phyloP scores from a whole-genome alignment of 2,888 invertebrate genomes.

The Lydus trimaculatus region DNA sequence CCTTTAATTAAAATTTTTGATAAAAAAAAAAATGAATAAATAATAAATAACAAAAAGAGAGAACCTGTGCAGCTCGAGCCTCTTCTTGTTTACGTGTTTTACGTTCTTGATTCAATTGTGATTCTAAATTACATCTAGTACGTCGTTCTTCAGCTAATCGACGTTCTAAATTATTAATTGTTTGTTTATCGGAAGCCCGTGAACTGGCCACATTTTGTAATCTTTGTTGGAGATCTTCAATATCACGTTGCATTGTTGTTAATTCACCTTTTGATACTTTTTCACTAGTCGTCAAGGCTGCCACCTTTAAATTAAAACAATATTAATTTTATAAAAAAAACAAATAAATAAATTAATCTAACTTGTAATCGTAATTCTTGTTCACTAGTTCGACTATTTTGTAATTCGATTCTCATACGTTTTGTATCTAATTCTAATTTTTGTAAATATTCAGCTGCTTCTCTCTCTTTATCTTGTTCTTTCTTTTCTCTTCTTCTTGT shows the following conservation, averaged over 20 bases:
- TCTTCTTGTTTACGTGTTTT: constrained; percentile 70
- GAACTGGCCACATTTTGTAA: constrained; percentile 77
- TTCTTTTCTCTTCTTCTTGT: constrained; percentile 54
- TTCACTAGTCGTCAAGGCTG: constrained; percentile 71
- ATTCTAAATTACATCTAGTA: constrained; percentile 75
- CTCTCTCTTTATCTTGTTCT: constrained; percentile 61
- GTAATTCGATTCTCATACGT: constrained; percentile 75
- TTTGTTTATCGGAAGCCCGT: constrained; percentile 80
- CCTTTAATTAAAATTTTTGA: too few species aligned
- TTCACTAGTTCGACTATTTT: constrained; percentile 73
- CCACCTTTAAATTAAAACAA: constrained; percentile 60
- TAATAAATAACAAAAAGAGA: background rate
- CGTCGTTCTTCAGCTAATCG: constrained; percentile 87
- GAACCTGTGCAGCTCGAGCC: constrained; percentile 57
- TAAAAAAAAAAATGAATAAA: background rate
- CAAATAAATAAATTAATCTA: constrained; percentile 43
- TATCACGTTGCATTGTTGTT: constrained; percentile 81
- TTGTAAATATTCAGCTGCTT: constrained; percentile 62
- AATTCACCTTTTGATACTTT: constrained; percentile 75
- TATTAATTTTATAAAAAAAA: background rate
- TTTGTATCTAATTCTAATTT: constrained; percentile 78
- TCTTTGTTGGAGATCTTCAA: constrained; percentile 86
- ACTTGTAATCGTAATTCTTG: constrained; percentile 77
- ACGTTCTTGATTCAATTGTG: constrained; percentile 75
- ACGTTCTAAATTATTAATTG: constrained; percentile 78